Conservation (phyloP, 2,797 vertebrate species). For the Chiroxiphia lanceolata region DNA sequence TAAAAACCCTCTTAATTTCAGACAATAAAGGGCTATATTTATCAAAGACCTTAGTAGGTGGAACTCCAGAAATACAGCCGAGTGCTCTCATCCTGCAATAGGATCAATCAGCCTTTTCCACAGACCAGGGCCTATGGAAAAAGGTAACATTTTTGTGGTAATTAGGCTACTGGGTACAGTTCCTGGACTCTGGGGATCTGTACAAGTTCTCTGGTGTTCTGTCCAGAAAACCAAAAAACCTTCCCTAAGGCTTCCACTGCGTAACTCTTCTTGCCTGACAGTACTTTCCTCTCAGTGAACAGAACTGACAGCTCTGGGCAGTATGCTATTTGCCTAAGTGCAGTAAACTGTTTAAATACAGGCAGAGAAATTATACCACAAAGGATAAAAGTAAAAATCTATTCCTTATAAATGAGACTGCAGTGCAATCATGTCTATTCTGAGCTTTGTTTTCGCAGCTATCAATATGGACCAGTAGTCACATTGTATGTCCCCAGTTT, state of each 20-base stretch:
- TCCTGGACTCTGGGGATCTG: not conserved
- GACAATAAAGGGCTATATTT: not conserved
- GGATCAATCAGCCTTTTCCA: not conserved
- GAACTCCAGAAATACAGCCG: not conserved
- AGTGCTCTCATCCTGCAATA: not conserved
- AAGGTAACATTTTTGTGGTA: not conserved
- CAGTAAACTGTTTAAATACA: not conserved
- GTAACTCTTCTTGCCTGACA: not conserved
- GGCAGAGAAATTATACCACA: not conserved
- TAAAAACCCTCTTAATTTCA: not conserved
- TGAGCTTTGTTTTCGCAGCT: not conserved
- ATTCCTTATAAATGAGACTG: not conserved
- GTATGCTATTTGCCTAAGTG: not conserved
- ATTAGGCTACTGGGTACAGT: not conserved
- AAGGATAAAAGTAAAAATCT: not conserved
- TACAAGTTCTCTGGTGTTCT: not conserved
- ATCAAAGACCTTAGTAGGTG: not conserved
- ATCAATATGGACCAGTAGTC: not conserved
- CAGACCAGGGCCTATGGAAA: accelerated
- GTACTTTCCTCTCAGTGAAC: not conserved
- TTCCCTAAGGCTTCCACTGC: not conserved
- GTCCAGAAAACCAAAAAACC: not conserved
- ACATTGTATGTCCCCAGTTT: not conserved
- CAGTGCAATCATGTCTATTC: not conserved
- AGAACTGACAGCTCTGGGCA: not conserved